Evolutionary conservation across 2,113 vertebrate genomes (phyloP).

Genomic region (Periophthalmus modestus): DNA sequence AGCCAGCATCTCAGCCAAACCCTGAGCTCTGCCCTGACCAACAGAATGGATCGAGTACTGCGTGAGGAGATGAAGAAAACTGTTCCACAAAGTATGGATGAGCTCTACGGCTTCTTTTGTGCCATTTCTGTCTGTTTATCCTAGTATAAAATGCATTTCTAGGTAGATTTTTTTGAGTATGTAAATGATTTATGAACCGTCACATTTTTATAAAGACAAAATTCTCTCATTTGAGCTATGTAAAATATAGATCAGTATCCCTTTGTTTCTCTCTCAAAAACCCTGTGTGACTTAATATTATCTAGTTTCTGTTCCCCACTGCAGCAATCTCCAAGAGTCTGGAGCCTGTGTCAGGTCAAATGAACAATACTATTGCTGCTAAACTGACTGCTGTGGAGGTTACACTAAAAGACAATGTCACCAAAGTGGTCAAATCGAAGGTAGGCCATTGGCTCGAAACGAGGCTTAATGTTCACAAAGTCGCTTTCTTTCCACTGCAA

Average conservation of each 20-base stretch:
- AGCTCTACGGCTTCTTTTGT: not conserved
- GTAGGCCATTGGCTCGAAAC: conserved; percentile 61
- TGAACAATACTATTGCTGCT: conserved; percentile 84
- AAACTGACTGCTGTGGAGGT: conserved; percentile 90
- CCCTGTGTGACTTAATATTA: not conserved
- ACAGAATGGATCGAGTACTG: conserved; percentile 87
- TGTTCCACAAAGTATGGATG: conserved; percentile 88
- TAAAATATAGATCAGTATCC: too few relatives aligned
- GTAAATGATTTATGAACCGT: too few relatives aligned
- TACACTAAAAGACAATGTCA: conserved; percentile 89
- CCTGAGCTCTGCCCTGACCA: conserved; percentile 83
- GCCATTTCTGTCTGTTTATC: not conserved
- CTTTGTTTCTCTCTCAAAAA: not conserved
- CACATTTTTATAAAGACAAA: not conserved
- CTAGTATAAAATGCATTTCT: not conserved
- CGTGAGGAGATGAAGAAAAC: conserved; percentile 96
- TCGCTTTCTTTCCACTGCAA: not conserved
- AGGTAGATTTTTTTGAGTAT: not conserved
- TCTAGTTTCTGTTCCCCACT: conserved; percentile 10
- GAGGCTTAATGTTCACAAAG: not conserved
- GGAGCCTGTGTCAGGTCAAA: conserved; percentile 87
- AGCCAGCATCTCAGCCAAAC: conserved; percentile 88
- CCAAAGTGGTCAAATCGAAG: conserved; percentile 95
- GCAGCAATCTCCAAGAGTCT: conserved; percentile 82
- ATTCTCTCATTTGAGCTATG: not conserved